phyloP scores from a whole-genome alignment of 2,113 vertebrate species.

The Seriola rivoliana region DNA sequence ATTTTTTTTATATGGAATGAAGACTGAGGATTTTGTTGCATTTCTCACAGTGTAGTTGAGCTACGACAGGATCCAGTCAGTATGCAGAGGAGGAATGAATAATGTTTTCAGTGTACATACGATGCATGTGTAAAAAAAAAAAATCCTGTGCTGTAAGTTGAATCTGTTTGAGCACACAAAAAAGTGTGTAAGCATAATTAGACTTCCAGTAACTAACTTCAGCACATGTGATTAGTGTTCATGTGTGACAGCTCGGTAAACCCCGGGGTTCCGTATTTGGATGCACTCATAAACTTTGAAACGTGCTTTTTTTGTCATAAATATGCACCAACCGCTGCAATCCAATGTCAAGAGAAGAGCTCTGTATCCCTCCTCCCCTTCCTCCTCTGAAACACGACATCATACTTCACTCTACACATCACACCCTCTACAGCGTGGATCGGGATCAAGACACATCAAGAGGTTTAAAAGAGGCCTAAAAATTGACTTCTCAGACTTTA shows the following conservation, averaged over 20 bases:
- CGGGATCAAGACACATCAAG: not conserved
- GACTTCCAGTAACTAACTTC: conserved; percentile 32
- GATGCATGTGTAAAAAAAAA: conserved; percentile 7
- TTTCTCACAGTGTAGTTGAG: not conserved
- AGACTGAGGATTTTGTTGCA: not conserved
- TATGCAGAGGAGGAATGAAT: not conserved
- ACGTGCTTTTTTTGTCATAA: conserved; percentile 29
- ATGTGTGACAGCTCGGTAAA: conserved; percentile 52
- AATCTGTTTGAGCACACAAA: conserved; percentile 11
- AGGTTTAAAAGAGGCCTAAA: too few relatives aligned
- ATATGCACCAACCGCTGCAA: conserved; percentile 25
- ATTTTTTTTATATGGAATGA: not conserved
- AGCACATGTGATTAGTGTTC: conserved; percentile 50
- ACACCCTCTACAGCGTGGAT: not conserved
- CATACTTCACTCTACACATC: not conserved
- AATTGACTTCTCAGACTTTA: not conserved
- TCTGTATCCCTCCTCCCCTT: not conserved
- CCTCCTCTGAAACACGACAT: not conserved
- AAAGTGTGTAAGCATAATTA: conserved; percentile 55
- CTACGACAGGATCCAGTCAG: not conserved
- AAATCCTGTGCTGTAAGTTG: conserved; percentile 21
- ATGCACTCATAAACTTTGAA: conserved; percentile 33
- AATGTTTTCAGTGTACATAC: not conserved
- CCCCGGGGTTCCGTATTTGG: conserved; percentile 43
- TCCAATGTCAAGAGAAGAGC: not conserved